Conservation (phyloP, 2,113 vertebrate genomes). For the Alces alces region DNA sequence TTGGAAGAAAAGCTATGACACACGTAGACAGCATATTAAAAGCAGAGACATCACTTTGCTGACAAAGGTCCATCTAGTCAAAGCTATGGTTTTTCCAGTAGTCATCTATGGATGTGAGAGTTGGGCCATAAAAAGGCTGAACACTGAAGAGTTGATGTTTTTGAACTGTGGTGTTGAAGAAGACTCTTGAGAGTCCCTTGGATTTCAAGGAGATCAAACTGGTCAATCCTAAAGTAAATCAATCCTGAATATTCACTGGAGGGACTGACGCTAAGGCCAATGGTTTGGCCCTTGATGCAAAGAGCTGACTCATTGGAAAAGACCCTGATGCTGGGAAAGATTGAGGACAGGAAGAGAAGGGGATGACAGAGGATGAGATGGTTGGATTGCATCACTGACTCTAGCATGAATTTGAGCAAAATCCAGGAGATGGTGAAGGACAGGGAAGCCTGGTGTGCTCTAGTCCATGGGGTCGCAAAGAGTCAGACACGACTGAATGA, state of each 20-base stretch:
- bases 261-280: background rate
- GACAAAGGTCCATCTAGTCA: background rate
- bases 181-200: background rate
- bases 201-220: background rate
- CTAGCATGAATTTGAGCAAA: background rate
- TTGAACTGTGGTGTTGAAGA: background rate
- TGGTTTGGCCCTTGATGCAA: background rate
- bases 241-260: background rate
- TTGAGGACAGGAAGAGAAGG: background rate
- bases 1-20: background rate
- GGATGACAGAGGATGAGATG: background rate
- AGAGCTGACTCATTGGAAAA: background rate
- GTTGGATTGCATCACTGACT: background rate
- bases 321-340: background rate
- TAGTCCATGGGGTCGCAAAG: background rate
- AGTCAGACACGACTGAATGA: background rate
- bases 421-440: background rate
- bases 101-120: background rate
- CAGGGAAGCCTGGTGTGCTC: background rate
- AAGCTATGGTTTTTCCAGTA: background rate
- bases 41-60: background rate
- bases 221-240: background rate
- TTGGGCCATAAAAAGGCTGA: background rate
- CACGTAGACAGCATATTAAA: background rate
- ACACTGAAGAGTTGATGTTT: background rate